phyloP scores from a whole-genome alignment of 1,140 invertebrate species.

The Papilio machaon region DNA sequence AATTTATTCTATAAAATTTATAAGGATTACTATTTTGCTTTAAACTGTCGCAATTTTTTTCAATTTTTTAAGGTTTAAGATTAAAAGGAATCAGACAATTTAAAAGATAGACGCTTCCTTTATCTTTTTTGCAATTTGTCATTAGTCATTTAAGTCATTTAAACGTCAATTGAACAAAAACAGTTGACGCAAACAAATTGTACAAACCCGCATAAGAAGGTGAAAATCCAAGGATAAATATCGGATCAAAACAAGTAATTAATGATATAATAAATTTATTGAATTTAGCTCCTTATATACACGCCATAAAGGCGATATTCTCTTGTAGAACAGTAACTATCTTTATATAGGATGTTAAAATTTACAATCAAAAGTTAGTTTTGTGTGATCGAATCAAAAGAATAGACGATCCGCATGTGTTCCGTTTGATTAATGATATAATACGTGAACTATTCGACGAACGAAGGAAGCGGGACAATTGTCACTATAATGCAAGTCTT shows the following conservation, averaged over 20 bases:
- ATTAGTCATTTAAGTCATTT: constrained; percentile 76
- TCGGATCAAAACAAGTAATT: constrained; percentile 67
- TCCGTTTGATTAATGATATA: constrained; percentile 76
- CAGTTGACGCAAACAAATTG: constrained; percentile 79
- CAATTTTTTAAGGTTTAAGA: no score
- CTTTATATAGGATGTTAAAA: constrained; percentile 64
- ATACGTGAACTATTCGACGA: constrained; percentile 68
- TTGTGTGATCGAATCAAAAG: constrained; percentile 68
- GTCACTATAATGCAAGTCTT: constrained; percentile 60
- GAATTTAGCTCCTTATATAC: constrained; percentile 44
- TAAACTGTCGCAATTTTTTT: no score
- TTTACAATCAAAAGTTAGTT: constrained; percentile 73
- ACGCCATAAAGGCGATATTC: constrained; percentile 46
- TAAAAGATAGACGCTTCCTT: not conserved
- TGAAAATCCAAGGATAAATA: constrained; percentile 80
- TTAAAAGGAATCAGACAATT: no score
- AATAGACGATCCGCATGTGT: constrained; percentile 69
- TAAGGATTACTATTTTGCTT: no score
- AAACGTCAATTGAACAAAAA: constrained; percentile 79
- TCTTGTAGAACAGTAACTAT: constrained; percentile 45
- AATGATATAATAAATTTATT: constrained; percentile 57
- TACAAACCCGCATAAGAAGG: constrained; percentile 78
- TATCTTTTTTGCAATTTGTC: constrained; percentile 48
- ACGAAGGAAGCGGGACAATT: constrained; percentile 67
- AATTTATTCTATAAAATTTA: no score